Evolutionary conservation across 1,140 invertebrate species (phyloP), one percentile per base, ranked within the genome.

Genomic region (Drosophila pseudoananassae): DNA sequence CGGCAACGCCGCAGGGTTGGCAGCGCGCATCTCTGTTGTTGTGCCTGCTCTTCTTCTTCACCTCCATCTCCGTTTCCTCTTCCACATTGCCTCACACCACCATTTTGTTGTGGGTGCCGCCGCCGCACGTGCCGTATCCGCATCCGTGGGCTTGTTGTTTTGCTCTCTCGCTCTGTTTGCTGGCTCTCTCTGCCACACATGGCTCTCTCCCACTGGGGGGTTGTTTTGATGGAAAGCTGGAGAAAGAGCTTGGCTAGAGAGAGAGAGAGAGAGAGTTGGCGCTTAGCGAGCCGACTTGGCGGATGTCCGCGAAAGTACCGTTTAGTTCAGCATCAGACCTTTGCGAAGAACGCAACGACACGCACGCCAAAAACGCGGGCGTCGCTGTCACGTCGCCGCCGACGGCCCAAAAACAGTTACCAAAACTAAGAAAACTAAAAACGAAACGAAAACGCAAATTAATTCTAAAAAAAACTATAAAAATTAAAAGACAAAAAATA

Each of bases 261-360:
- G 17, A 55, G 27, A 33, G 25, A 60, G 47, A 14, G 38, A 9
- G 10, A 46, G 33, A 33, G 46, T 23, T 27, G 23, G 43, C 29
- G 31, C 23, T 50, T 40, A 15, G 29, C 57, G 45, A 85, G 81
- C 49, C 69, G 58, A 85, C 82, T 81, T 85, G 78, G 82, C 51
- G 61, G 76, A 69, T 51, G 75, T 31, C 43, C 47, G 61, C 63
- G 57, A 47, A 55, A 71, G 46, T 57, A 58, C 54, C 38, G 57
- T 74, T 76, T 50, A 85, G 82, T 85, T 85, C 82, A 85, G 82
- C 82, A 85, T 84, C 78, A 85, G 73, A 84, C n/a, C 69, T 71
- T 81, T 76, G 74, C 82, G 69, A 72, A 69, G 65, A 36, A 68
- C 73, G 68, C 72, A 79, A 61, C 81, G 33, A 31, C 31, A 60